Evolutionary conservation across 2,888 invertebrate genomes (phyloP).

Genomic region (Diarsia mendica): DNA sequence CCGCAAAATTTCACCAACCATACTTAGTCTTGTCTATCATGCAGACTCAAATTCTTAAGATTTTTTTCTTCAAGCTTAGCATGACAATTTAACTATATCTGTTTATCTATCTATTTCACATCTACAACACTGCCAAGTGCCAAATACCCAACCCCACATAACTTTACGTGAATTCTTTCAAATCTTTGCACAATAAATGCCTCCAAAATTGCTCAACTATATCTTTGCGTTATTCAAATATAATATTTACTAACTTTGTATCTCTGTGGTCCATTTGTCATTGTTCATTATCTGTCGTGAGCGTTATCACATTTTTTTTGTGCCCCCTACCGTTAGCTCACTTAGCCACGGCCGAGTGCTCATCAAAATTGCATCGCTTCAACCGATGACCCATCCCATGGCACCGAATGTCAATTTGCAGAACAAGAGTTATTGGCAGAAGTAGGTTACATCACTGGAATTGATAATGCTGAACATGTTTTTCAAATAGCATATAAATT

Average conservation of each 20-base stretch:
- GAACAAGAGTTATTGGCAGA: slow-evolving; percentile 46
- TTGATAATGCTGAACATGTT: slow-evolving; percentile 10
- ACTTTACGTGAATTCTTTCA: no score
- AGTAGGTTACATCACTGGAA: slow-evolving; percentile 33
- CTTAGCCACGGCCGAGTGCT: slow-evolving; percentile 66
- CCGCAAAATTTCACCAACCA: neutral
- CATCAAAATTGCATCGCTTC: slow-evolving; percentile 66
- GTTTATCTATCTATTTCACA: neutral
- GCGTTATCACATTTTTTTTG: slow-evolving; percentile 37
- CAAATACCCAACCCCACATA: no score
- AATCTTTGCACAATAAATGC: neutral
- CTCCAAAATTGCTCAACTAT: neutral
- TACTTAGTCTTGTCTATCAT: neutral
- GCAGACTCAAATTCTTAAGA: neutral
- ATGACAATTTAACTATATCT: neutral
- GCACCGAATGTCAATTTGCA: slow-evolving; percentile 63
- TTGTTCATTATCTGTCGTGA: slow-evolving; percentile 15
- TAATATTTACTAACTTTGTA: neutral
- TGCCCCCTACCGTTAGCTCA: slow-evolving; percentile 44
- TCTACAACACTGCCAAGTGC: no score
- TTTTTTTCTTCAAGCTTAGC: neutral
- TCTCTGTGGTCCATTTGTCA: slow-evolving; percentile 11
- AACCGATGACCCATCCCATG: slow-evolving; percentile 55
- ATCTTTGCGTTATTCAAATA: no score
- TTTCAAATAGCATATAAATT: neutral